Evolutionary conservation across 2,888 invertebrate genomes (phyloP).

Genomic region (Tenthredo mesomela): DNA sequence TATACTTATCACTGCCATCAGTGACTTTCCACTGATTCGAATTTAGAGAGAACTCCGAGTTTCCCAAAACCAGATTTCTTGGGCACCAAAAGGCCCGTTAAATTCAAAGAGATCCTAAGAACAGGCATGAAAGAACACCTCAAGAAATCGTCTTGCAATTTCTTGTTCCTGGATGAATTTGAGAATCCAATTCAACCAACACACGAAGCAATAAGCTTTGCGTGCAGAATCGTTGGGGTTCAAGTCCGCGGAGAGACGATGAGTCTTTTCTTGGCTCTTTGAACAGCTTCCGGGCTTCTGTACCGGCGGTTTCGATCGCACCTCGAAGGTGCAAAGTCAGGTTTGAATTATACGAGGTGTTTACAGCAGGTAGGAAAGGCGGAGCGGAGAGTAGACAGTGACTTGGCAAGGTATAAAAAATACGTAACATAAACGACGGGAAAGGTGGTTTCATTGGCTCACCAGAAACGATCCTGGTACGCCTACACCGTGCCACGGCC

Average conservation of each 20-base stretch:
- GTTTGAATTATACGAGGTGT: slow-evolving; percentile 31
- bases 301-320: slow-evolving; percentile 14
- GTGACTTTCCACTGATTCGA: too few species aligned
- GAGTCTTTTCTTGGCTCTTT: background rate
- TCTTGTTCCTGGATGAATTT: background rate
- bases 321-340: slow-evolving; percentile 2
- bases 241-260: background rate
- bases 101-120: background rate
- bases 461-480: slow-evolving; percentile 68
- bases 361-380: slow-evolving; percentile 65
- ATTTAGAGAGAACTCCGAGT: background rate
- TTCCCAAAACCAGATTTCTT: background rate
- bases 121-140: background rate
- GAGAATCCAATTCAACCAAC: background rate
- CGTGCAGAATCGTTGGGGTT: background rate
- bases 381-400: slow-evolving; percentile 73
- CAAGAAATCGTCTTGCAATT: background rate
- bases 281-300: background rate
- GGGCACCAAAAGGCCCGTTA: background rate
- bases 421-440: slow-evolving; percentile 72
- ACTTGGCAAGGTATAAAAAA: slow-evolving; percentile 75
- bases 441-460: slow-evolving; percentile 72
- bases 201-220: background rate
- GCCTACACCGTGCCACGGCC: slow-evolving; percentile 72
- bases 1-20: too few species aligned